Evolutionary conservation across 2,113 vertebrate genomes (phyloP), one percentile per base, ranked within the genome.

Genomic region (Brachyistius frenatus): DNA sequence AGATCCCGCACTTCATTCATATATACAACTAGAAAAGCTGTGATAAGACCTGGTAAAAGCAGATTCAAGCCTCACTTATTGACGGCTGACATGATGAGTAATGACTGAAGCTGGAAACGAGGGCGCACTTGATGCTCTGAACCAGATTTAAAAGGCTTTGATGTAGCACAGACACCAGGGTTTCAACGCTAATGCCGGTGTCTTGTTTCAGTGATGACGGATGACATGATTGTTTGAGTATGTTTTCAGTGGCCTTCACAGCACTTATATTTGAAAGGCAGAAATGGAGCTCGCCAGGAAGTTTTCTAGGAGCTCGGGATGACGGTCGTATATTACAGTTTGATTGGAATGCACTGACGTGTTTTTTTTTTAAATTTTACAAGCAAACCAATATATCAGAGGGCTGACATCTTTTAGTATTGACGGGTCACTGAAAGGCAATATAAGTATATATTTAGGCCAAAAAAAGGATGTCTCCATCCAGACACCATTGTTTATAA

Each of bases 1-100:
- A 44, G 8, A 2, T 11, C 5, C 41, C 13, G 10, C 41, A 61
- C 37, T 54, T 39, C 46, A 66, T 54, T 39, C 46, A 66, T 33
- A 32, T 47, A 39, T 14, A 63, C 23, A 44, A 46, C 53, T 23
- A 49, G 55, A 54, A 44, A 39, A n/a, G 39, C 47, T 66, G 35
- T 73, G 78, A 23, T 68, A 72, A 67, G 41, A 71, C 52, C 53
- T 39, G 54, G 73, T 64, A 47, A 67, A 75, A 23, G 16, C 39
- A 44, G 6, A 41, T 49, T 53, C 32, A 57, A 16, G 37, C 30
- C 53, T 65, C 11, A 11, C 56, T 58, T 44, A 69, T 58, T 52
- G 82, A 86, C 72, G 16, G 41, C 63, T 52, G 66, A 70, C 71
- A 31, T n/a, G 68, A 9, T 58, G 76, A 85, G 56, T 60, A 54